Conservation (phyloP, 2,797 vertebrate genomes). For the Esox masquinongy region DNA sequence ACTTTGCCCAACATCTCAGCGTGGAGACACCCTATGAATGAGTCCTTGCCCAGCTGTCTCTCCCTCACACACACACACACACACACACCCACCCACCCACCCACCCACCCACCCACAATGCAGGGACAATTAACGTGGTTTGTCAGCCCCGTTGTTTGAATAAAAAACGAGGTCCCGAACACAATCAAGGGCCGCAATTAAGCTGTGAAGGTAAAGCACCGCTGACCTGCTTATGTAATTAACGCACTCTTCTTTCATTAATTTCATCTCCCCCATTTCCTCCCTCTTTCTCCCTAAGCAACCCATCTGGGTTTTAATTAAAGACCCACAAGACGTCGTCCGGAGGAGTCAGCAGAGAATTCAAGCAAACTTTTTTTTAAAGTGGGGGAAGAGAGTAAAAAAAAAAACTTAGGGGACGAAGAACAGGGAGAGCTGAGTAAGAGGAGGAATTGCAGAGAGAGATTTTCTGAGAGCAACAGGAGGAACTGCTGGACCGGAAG, state of each 20-base stretch:
- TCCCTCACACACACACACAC: slow-evolving; percentile 2
- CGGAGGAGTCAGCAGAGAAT: slow-evolving; percentile 40
- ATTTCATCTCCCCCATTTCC: slow-evolving; percentile 40
- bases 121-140: slow-evolving; percentile 31
- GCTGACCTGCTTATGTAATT: slow-evolving; percentile 77
- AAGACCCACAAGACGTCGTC: slow-evolving; percentile 54
- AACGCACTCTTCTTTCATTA: slow-evolving; percentile 71
- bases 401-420: neutral
- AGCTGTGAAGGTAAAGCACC: slow-evolving; percentile 68
- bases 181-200: slow-evolving; percentile 67
- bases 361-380: slow-evolving; percentile 42
- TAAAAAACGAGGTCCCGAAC: slow-evolving; percentile 59
- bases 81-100: slow-evolving; percentile 28
- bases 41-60: slow-evolving; percentile 3
- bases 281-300: slow-evolving; percentile 42
- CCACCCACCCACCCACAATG: slow-evolving; percentile 15
- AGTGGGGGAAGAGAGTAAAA: slow-evolving; percentile 10
- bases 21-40: neutral
- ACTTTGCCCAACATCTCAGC: neutral
- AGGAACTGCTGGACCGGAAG: too few relatives aligned
- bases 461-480: too few relatives aligned
- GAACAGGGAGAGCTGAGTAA: neutral
- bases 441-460: slow-evolving; percentile 3
- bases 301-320: slow-evolving; percentile 59
- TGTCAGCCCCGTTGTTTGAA: slow-evolving; percentile 47